Evolutionary conservation across 2,113 vertebrate species (phyloP).

Genomic region (Progne subis): DNA sequence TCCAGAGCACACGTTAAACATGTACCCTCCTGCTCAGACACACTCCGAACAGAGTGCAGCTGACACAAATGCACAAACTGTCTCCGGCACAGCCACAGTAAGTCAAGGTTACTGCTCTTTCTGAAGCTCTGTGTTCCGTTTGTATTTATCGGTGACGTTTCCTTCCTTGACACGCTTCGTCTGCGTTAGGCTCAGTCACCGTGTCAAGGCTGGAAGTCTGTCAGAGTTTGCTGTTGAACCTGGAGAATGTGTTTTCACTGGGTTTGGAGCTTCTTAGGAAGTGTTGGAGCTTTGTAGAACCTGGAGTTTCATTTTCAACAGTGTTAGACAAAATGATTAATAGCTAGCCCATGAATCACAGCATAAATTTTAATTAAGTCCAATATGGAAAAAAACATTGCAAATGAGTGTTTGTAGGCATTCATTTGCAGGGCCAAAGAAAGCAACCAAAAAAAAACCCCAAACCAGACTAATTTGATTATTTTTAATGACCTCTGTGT

Average conservation of each 20-base stretch:
- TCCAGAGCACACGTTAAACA: constrained; percentile 90
- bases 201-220: neutral
- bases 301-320: neutral
- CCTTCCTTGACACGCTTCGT: rapidly evolving
- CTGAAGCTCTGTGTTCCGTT: neutral
- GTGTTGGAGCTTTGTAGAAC: neutral
- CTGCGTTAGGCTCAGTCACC: neutral
- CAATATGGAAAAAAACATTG: neutral
- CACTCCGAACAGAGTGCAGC: constrained; percentile 87
- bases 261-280: neutral
- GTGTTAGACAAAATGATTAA: neutral
- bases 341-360: neutral
- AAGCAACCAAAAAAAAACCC: neutral
- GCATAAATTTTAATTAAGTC: neutral
- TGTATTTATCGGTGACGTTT: neutral
- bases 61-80: constrained; percentile 87
- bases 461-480: neutral
- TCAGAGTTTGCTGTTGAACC: neutral
- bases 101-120: constrained; percentile 68
- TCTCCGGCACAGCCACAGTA: constrained; percentile 96
- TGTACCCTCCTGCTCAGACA: constrained; percentile 90
- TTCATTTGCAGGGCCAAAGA: neutral
- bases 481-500: neutral
- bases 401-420: neutral
- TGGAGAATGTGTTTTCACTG: neutral